These are phyloP conservation scores for Drosophila orena DNA, from an alignment of 1,140 invertebrate genomes.

Conservation along the genomic window DNA sequence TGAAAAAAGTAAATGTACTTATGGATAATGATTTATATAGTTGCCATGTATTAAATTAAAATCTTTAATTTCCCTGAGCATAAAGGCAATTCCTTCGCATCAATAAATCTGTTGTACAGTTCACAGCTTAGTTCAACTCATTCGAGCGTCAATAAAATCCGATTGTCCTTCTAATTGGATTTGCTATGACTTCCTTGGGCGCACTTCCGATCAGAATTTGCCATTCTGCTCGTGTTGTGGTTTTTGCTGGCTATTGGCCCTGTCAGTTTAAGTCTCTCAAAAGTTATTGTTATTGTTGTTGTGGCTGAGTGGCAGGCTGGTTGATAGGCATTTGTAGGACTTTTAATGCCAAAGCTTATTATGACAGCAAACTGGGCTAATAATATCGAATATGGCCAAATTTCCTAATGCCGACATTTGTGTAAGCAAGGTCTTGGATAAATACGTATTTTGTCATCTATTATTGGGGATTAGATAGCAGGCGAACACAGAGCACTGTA, in stretches of 20 bases:
- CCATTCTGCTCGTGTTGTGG: constrained; percentile 21
- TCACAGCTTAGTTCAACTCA: not conserved
- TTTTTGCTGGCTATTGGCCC: constrained; percentile 4
- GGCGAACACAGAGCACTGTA: constrained; percentile 23
- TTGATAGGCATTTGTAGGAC: constrained; percentile 52
- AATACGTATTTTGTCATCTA: constrained; percentile 24
- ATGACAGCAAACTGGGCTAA: constrained; percentile 48
- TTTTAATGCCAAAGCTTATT: constrained; percentile 51
- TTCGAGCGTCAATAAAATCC: not conserved
- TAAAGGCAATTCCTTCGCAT: not conserved
- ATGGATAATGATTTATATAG: no score
- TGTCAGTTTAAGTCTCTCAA: constrained; percentile 25
- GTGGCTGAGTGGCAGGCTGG: constrained; percentile 34
- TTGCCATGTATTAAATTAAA: no score
- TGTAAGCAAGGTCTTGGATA: constrained; percentile 7
- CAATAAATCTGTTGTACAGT: constrained; percentile 4
- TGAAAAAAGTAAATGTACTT: no score
- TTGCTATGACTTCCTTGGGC: constrained; percentile 9
- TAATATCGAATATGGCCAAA: constrained; percentile 19
- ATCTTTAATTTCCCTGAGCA: not conserved
- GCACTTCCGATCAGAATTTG: constrained; percentile 16
- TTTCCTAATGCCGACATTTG: constrained; percentile 14
- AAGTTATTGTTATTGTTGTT: constrained; percentile 43
- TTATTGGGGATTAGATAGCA: constrained; percentile 27
- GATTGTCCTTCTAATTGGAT: constrained; percentile 18